Percentiles rank a stretch among this genome's conserved stretches.
These are phyloP conservation scores for Dicentrarchus labrax DNA, from an alignment of 2,113 vertebrate species.

Conservation along the genomic window DNA sequence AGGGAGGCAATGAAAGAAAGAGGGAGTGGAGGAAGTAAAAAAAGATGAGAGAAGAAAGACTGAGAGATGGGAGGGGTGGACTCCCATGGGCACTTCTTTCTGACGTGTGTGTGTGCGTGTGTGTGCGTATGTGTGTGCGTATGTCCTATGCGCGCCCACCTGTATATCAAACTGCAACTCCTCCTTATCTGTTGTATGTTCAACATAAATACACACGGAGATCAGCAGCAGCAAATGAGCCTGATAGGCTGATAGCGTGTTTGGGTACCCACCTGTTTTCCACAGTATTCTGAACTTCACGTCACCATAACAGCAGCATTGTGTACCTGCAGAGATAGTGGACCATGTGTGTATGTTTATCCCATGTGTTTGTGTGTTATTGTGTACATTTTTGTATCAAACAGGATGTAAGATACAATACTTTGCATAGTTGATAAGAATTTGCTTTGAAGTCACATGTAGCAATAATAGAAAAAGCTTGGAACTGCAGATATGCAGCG, in stretches of 20 bases:
- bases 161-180: slow-evolving; percentile 12
- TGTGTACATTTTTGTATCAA: no score
- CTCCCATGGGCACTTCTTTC: slow-evolving; percentile 18
- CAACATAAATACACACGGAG: background rate
- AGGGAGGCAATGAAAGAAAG: background rate
- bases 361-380: no score
- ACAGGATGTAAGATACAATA: no score
- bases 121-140: background rate
- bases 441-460: no score
- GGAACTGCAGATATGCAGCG: no score
- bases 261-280: slow-evolving; percentile 1
- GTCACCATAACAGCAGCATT: background rate
- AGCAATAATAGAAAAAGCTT: no score
- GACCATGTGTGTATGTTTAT: no score
- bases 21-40: background rate
- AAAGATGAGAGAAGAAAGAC: background rate
- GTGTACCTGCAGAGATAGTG: background rate
- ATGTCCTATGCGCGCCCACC: slow-evolving; percentile 7
- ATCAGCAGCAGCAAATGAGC: background rate
- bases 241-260: background rate
- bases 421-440: no score
- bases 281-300: background rate
- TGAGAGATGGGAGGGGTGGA: background rate
- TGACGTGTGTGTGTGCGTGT: background rate
- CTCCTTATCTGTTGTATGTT: background rate